phyloP scores from a whole-genome alignment of 1,140 invertebrate species.

The Chironomus striatipennis region DNA sequence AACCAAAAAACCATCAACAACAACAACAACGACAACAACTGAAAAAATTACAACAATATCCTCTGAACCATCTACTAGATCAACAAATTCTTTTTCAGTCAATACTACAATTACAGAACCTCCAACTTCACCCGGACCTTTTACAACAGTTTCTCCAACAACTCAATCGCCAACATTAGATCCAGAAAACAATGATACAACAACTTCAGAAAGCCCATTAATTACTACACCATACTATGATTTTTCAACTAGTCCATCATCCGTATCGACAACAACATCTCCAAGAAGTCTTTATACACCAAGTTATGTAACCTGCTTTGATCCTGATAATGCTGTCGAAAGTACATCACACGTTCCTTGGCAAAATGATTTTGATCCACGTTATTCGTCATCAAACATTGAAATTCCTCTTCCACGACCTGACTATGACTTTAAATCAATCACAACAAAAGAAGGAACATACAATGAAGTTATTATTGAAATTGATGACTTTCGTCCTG shows the following conservation, averaged over 20 bases:
- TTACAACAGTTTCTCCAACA: no score
- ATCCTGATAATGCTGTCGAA: no score
- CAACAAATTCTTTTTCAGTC: neutral
- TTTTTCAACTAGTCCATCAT: no score
- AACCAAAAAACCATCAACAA: neutral
- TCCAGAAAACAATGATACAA: no score
- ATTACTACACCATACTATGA: no score
- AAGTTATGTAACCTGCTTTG: no score
- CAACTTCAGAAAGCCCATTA: no score
- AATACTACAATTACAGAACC: neutral
- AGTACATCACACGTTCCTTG: no score
- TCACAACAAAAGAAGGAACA: neutral
- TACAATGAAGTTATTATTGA: neutral
- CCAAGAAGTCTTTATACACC: no score
- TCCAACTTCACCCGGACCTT: no score
- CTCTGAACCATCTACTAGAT: neutral
- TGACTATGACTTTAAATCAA: neutral
- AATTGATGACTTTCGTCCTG: neutral
- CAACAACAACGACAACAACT: neutral
- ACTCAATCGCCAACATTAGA: no score
- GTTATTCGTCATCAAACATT: neutral
- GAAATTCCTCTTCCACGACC: neutral
- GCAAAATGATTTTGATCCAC: neutral
- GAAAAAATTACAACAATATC: neutral
- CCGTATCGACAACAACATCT: no score